Evolutionary conservation across 1,140 invertebrate genomes (phyloP), one percentile per base, ranked within the genome.

Genomic region (Leucophenga varia): DNA sequence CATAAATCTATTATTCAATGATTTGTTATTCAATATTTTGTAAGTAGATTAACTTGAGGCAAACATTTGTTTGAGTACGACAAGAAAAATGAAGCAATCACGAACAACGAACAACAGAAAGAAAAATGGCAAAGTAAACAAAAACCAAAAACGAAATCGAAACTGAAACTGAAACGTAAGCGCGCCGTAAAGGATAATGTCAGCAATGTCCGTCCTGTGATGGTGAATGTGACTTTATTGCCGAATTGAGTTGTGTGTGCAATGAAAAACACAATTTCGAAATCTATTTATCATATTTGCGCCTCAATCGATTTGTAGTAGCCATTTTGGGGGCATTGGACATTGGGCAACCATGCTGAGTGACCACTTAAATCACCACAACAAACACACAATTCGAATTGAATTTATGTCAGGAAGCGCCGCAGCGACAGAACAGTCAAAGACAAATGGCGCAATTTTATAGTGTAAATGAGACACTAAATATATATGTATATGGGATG

Each of bases 21-120:
- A 69, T 69, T 69, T 69, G 65, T 69, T 69, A 70, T 69, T 69
- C 65, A 69, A 69, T 69, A 69, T 69, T 69, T 69, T 69, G 65
- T 61, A 59, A 69, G 67, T 67, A 69, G 65, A 69, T 69, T 70
- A 69, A 70, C 61, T 69, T 69, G 58, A 57, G 49, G 47, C 50
- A 44, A 19, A 64, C 64, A 68, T 63, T 67, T 67, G 63, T 64
- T 64, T 53, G 52, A 8, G 18, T 37, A 58, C 34, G 35, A 32
- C 34, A 45, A 25, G n/a, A n/a, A n/a, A n/a, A n/a, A n/a, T n/a
- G n/a, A n/a, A n/a, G n/a, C n/a, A n/a, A n/a, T n/a, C n/a, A n/a
- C n/a, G n/a, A n/a, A n/a, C n/a, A n/a, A n/a, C n/a, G n/a, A n/a
- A n/a, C n/a, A n/a, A n/a, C n/a, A n/a, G n/a, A n/a, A n/a, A n/a